Conservation (phyloP, 1,140 invertebrate genomes). For the Gerris buenoi region DNA sequence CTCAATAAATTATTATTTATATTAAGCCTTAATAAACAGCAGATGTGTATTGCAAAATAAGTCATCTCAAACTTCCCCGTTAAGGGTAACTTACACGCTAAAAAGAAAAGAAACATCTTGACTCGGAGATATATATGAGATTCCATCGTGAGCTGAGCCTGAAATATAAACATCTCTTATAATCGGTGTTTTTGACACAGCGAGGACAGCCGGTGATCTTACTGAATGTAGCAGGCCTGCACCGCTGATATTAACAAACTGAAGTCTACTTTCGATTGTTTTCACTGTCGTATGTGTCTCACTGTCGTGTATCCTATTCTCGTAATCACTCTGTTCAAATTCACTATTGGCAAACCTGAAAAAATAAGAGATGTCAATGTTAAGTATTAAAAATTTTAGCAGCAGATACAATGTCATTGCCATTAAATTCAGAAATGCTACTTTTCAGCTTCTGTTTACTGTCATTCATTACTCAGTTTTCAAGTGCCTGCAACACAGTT, state of each 20-base stretch:
- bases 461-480: too few relatives aligned
- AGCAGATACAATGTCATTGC: too few relatives aligned
- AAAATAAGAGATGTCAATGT: too few relatives aligned
- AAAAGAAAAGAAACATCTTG: conserved; percentile 37
- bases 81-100: conserved; percentile 29
- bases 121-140: conserved; percentile 78
- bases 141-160: conserved; percentile 75
- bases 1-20: too few relatives aligned
- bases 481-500: too few relatives aligned
- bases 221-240: conserved; percentile 93
- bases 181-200: conserved; percentile 66
- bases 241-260: conserved; percentile 76
- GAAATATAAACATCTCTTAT: conserved; percentile 70
- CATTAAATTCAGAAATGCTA: too few relatives aligned
- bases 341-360: conserved; percentile 66
- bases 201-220: conserved; percentile 80
- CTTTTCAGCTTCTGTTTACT: too few relatives aligned
- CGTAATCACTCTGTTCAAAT: conserved; percentile 74
- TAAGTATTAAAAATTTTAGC: too few relatives aligned
- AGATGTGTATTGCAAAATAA: too few relatives aligned
- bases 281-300: conserved; percentile 52
- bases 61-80: too few relatives aligned
- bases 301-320: conserved; percentile 63
- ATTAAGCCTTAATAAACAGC: too few relatives aligned
- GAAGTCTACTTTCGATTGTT: conserved; percentile 55